These are phyloP conservation scores for Enteromius unitaeniatus DNA, from an alignment of 2,797 vertebrate species.

Conservation along the genomic window DNA sequence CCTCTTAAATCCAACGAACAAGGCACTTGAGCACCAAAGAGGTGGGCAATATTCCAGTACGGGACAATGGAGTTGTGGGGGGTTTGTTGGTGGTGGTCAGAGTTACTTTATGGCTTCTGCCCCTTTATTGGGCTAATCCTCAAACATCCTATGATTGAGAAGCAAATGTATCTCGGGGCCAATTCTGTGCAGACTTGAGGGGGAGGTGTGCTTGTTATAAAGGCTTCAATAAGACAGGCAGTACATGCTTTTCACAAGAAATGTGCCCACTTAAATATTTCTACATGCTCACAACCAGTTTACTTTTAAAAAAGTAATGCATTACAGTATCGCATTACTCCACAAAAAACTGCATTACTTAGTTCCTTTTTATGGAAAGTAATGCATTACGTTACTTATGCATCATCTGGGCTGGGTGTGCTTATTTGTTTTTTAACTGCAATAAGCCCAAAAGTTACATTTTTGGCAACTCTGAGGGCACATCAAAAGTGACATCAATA, in stretches of 20 bases:
- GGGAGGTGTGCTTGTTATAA: conserved; percentile 10
- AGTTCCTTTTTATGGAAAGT: neutral
- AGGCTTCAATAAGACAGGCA: conserved; percentile 44
- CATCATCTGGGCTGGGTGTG: neutral
- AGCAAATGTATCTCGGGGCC: conserved; percentile 12
- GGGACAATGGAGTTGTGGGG: conserved; percentile 22
- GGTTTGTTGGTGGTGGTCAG: conserved; percentile 23
- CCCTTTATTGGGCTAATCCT: conserved; percentile 38
- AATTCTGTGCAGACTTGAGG: conserved; percentile 26
- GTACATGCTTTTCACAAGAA: conserved; percentile 66
- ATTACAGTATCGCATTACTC: neutral
- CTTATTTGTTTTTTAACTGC: neutral
- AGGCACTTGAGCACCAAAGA: conserved; percentile 67
- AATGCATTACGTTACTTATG: neutral
- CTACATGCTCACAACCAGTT: conserved; percentile 66
- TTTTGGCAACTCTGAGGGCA: neutral
- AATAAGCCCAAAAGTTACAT: neutral
- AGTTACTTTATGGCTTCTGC: conserved; percentile 40
- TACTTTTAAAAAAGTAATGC: neutral
- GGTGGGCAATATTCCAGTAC: conserved; percentile 36
- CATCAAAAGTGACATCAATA: neutral
- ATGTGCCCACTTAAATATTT: conserved; percentile 49
- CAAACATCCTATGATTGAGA: conserved; percentile 7
- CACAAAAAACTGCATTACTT: neutral
- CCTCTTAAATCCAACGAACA: conserved; percentile 32